These are phyloP conservation scores for Caiman crocodilus DNA, from an alignment of 2,797 vertebrate genomes.

Conservation along the genomic window DNA sequence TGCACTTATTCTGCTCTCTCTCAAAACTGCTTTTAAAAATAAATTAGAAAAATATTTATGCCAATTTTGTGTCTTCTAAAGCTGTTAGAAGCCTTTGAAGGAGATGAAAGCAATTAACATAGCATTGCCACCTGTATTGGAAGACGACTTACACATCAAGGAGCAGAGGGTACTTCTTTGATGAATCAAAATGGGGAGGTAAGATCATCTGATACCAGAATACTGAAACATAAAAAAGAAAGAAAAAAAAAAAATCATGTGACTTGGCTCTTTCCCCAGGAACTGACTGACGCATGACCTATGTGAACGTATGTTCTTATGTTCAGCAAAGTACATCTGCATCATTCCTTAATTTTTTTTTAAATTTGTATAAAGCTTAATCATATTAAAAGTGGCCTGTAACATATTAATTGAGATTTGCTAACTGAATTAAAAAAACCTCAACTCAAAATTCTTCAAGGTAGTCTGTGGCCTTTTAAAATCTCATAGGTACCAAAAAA, in stretches of 20 bases:
- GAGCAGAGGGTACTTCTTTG: constrained; percentile 95
- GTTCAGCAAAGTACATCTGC: not conserved
- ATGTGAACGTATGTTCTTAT: not conserved
- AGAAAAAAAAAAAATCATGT: constrained; percentile 43
- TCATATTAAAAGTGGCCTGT: not conserved
- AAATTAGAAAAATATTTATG: constrained; percentile 29
- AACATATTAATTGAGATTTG: not conserved
- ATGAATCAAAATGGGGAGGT: constrained; percentile 91
- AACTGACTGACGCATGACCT: constrained; percentile 15
- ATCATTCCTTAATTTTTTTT: not conserved
- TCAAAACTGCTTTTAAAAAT: constrained; percentile 32
- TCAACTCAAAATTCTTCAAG: not conserved
- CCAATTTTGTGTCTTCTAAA: not conserved
- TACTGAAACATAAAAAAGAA: constrained; percentile 80
- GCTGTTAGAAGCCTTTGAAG: constrained; percentile 48
- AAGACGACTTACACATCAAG: constrained; percentile 93
- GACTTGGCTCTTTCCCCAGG: constrained; percentile 11
- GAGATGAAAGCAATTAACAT: constrained; percentile 56
- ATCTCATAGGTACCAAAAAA: not conserved
- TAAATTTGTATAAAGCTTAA: not conserved
- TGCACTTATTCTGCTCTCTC: not conserved
- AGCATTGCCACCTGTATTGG: not conserved
- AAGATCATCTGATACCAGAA: constrained; percentile 97
- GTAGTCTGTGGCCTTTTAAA: not conserved
- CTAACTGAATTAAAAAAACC: not conserved